Percentiles rank a stretch among this genome's conserved stretches.
Conservation (phyloP, 2,888 invertebrate genomes). For the Actias luna region DNA sequence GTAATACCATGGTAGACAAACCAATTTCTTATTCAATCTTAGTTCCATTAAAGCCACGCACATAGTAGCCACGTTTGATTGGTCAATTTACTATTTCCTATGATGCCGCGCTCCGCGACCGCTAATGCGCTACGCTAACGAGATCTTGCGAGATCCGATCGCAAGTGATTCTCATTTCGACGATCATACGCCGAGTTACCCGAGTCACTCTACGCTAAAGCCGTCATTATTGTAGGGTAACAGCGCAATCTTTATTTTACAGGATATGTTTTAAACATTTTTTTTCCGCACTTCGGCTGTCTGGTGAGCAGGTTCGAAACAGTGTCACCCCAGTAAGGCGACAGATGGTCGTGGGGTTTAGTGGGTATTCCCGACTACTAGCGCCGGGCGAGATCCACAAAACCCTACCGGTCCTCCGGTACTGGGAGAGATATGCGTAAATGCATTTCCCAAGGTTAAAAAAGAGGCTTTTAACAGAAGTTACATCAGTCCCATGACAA, state of each 20-base stretch:
- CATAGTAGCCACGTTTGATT: constrained; percentile 48
- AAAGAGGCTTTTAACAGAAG: too few species aligned
- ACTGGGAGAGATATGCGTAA: too few species aligned
- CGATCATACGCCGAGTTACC: constrained; percentile 27
- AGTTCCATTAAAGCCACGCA: constrained; percentile 44
- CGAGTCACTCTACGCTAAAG: constrained; percentile 18
- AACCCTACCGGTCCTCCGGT: too few species aligned
- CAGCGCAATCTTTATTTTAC: neutral
- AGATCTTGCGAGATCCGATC: constrained; percentile 43
- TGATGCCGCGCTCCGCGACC: constrained; percentile 36
- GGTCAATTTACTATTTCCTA: constrained; percentile 59
- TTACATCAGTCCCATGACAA: too few species aligned
- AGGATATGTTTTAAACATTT: neutral
- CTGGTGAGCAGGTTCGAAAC: too few species aligned
- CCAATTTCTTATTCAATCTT: constrained; percentile 8
- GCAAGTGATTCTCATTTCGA: constrained; percentile 37
- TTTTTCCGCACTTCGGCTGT: too few species aligned
- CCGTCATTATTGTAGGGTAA: constrained; percentile 6
- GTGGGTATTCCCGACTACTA: too few species aligned
- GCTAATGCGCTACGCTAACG: constrained; percentile 41
- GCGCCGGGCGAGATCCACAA: too few species aligned
- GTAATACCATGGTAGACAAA: constrained; percentile 6
- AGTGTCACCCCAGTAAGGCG: too few species aligned
- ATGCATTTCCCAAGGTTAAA: too few species aligned
- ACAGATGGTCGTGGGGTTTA: too few species aligned